Evolutionary conservation across 2,888 invertebrate genomes (phyloP).

Genomic region (Suillia variegata): DNA sequence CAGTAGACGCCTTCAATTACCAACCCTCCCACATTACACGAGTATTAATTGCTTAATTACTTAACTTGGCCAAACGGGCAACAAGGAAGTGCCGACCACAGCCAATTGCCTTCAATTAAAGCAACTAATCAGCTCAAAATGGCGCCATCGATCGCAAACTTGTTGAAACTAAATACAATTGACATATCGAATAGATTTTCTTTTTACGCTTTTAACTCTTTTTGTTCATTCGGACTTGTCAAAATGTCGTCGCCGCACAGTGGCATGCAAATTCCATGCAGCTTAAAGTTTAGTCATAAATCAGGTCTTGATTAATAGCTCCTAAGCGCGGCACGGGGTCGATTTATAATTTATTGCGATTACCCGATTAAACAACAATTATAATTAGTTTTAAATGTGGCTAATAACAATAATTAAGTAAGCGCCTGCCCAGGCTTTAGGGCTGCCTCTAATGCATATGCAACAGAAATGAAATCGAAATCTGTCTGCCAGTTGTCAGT

Average conservation of each 20-base stretch:
- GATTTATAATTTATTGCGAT: constrained; percentile 39
- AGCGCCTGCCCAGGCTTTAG: constrained; percentile 34
- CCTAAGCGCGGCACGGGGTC: not conserved
- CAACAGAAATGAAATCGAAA: not conserved
- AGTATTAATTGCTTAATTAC: too few species aligned
- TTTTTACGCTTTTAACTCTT: not conserved
- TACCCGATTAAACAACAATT: constrained; percentile 49
- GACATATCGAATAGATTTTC: not conserved
- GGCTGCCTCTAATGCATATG: constrained; percentile 13
- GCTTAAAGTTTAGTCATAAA: not conserved
- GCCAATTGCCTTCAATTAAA: constrained; percentile 39
- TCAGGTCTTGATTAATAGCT: not conserved
- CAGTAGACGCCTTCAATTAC: too few species aligned
- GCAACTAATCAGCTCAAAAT: constrained; percentile 44
- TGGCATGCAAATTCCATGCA: not conserved
- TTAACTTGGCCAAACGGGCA: too few species aligned
- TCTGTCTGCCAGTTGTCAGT: not conserved
- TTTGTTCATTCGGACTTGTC: not conserved
- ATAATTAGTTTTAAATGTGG: constrained; percentile 47
- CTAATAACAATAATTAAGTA: constrained; percentile 42
- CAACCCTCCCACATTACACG: too few species aligned
- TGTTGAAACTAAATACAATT: not conserved
- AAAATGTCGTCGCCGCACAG: not conserved
- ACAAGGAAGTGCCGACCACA: constrained; percentile 38
- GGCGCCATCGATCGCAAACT: constrained; percentile 33